Percentiles rank a stretch among this genome's conserved stretches.
phyloP scores from a whole-genome alignment of 2,888 invertebrate genomes.

The Caenorhabditis imperialis region DNA sequence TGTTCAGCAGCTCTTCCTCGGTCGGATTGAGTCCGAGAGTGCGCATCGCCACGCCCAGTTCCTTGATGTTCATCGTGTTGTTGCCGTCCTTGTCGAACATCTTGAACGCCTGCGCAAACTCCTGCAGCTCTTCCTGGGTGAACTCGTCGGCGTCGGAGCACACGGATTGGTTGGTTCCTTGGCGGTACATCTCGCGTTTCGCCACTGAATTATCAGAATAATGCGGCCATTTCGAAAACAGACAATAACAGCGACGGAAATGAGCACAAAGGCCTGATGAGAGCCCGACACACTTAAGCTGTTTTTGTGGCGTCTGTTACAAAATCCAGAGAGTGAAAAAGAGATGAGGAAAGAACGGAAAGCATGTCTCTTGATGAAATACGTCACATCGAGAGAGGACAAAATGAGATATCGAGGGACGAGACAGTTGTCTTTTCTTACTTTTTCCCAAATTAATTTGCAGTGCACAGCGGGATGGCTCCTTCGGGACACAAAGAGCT shows the following conservation, averaged over 20 bases:
- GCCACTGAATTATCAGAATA: constrained; percentile 22
- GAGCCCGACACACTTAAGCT: constrained; percentile 24
- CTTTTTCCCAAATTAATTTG: too few species aligned
- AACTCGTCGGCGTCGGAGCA: constrained; percentile 76
- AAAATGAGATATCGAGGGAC: neutral
- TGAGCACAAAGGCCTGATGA: neutral
- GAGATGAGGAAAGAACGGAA: constrained; percentile 6
- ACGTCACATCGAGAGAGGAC: constrained; percentile 29
- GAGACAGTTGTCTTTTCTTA: constrained; percentile 11
- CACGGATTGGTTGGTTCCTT: constrained; percentile 73
- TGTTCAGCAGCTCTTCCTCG: constrained; percentile 64
- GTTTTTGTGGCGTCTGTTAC: constrained; percentile 51
- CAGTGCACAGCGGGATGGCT: too few species aligned
- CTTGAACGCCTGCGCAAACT: constrained; percentile 78
- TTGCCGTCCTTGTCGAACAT: constrained; percentile 78
- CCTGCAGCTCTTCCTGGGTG: constrained; percentile 77
- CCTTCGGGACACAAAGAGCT: too few species aligned
- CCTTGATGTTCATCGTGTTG: constrained; percentile 78
- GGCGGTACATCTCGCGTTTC: constrained; percentile 74
- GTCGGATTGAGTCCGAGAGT: constrained; percentile 78
- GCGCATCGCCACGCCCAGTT: constrained; percentile 78
- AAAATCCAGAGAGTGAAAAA: constrained; percentile 13
- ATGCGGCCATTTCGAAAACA: constrained; percentile 2
- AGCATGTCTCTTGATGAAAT: constrained; percentile 25
- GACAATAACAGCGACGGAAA: neutral